A percentile compares a stretch with the other conserved stretches of the same genome.
phyloP scores from a whole-genome alignment of 1,140 invertebrate species.

The Lasaia peninsularis region DNA sequence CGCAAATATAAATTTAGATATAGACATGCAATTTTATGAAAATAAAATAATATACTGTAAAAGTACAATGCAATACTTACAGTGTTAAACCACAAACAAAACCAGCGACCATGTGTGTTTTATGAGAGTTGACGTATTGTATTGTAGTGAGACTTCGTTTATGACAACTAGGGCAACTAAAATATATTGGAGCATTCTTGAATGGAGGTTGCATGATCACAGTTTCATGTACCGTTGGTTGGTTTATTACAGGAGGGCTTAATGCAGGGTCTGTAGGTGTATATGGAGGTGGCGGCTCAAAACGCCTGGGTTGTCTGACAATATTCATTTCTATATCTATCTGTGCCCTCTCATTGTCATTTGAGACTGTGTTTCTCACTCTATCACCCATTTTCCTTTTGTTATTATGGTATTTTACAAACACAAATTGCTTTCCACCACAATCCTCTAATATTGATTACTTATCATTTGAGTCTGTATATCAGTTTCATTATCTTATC shows the following conservation, averaged over 20 bases:
- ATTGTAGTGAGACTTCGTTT: slow-evolving; percentile 48
- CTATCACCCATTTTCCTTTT: slow-evolving; percentile 29
- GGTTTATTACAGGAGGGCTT: slow-evolving; percentile 21
- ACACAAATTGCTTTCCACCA: slow-evolving; percentile 16
- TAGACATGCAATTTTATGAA: too few relatives aligned
- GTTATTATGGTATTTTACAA: slow-evolving; percentile 10
- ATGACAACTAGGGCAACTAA: slow-evolving; percentile 44
- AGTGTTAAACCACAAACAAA: slow-evolving; percentile 59
- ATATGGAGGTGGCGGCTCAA: slow-evolving; percentile 54
- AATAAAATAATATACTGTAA: too few relatives aligned
- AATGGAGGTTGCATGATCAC: slow-evolving; percentile 45
- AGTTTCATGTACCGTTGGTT: slow-evolving; percentile 42
- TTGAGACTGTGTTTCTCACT: slow-evolving; percentile 23
- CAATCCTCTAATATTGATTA: slow-evolving; percentile 33
- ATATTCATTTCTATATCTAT: slow-evolving; percentile 29
- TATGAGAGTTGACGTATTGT: slow-evolving; percentile 48
- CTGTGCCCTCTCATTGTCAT: slow-evolving; percentile 22
- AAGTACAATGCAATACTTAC: slow-evolving; percentile 39
- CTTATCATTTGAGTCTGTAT: slow-evolving; percentile 26
- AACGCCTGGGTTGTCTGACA: slow-evolving; percentile 13
- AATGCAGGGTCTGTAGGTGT: slow-evolving; percentile 19
- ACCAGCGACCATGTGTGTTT: slow-evolving; percentile 59
- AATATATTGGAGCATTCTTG: slow-evolving; percentile 39
- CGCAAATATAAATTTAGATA: too few relatives aligned
- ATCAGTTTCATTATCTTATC: slow-evolving; percentile 37